Evolutionary conservation across 53 echinoderm and acorn worm genomes (phyloP).

Genomic region (Arbacia lixula): DNA sequence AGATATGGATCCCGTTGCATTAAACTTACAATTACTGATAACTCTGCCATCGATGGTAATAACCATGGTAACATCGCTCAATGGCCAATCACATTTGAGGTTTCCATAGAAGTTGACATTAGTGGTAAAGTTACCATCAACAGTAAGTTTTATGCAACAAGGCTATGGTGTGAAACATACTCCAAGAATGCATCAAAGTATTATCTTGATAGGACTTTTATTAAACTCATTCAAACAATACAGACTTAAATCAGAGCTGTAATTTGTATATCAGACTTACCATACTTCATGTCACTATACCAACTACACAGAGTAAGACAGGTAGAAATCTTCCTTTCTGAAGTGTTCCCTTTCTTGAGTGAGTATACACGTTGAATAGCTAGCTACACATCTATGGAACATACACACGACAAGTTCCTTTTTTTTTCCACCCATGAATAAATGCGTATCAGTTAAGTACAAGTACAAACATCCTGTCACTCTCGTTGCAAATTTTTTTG

Average conservation of each 20-base stretch:
- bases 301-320: constrained; percentile 28
- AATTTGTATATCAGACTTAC: constrained; percentile 23
- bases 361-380: constrained; percentile 31
- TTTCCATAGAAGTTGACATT: no score
- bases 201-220: constrained; percentile 53
- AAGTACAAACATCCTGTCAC: constrained; percentile 7
- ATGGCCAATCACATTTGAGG: no score
- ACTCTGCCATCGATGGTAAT: no score
- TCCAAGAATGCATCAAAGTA: no score
- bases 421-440: constrained; percentile 16
- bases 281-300: constrained; percentile 37
- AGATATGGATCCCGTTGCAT: no score
- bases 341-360: constrained; percentile 19
- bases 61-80: no score
- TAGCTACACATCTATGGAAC: constrained; percentile 40
- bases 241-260: constrained; percentile 29
- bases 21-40: no score
- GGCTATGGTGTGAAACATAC: no score
- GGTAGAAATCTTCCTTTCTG: neutral
- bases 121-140: no score
- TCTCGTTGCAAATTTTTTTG: constrained; percentile 26
- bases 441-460: constrained; percentile 28
- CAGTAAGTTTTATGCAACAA: no score
- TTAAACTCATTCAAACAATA: constrained; percentile 44
- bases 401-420: constrained; percentile 37